These are phyloP conservation scores for Actenoides lindsayi DNA, from an alignment of 2,113 vertebrate genomes.

Conservation along the genomic window DNA sequence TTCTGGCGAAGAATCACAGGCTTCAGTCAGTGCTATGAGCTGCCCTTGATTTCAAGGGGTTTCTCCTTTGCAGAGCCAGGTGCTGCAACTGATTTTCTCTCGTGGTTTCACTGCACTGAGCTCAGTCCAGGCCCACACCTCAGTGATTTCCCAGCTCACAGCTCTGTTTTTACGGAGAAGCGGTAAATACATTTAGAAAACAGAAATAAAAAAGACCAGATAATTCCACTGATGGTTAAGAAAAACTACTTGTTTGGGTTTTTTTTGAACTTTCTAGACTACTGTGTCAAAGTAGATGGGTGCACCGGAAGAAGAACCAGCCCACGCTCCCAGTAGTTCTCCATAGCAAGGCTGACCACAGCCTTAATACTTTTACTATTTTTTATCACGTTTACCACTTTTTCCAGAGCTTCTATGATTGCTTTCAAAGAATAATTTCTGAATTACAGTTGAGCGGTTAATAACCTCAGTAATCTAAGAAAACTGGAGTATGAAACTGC, in stretches of 20 bases:
- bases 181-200: background rate
- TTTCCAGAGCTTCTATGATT: background rate
- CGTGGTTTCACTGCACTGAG: background rate
- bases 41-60: background rate
- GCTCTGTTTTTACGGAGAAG: background rate
- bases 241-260: background rate
- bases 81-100: background rate
- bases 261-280: background rate
- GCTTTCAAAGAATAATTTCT: background rate
- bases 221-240: background rate
- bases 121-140: background rate
- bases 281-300: background rate
- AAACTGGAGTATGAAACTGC: background rate
- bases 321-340: background rate
- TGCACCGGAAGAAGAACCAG: background rate
- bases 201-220: background rate
- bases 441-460: background rate
- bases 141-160: background rate
- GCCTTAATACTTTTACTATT: background rate
- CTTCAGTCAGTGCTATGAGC: background rate
- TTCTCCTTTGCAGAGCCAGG: background rate
- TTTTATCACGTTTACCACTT: background rate
- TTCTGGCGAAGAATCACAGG: background rate
- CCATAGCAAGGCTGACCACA: background rate
- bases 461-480: background rate